Conservation (phyloP, 2,888 invertebrate species). For the Lepetodrilus schrolli region DNA sequence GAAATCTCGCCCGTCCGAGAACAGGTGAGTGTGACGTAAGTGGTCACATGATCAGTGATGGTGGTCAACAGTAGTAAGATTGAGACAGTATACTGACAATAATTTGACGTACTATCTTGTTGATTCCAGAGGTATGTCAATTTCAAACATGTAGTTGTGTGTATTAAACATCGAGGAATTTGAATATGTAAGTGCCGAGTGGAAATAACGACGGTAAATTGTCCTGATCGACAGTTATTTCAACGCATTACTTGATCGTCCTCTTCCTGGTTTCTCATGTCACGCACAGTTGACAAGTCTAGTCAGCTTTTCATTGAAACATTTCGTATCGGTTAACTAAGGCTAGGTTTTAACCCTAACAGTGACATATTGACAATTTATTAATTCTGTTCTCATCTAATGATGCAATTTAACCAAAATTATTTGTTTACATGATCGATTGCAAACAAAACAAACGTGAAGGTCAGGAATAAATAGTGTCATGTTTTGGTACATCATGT, state of each 20-base stretch:
- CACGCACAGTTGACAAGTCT: not conserved
- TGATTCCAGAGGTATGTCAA: constrained; percentile 5
- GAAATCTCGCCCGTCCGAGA: constrained; percentile 6
- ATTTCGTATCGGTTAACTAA: too few species aligned
- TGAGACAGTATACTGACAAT: constrained; percentile 28
- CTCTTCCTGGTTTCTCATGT: constrained; percentile 8
- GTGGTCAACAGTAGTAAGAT: constrained; percentile 39
- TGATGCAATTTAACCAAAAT: not conserved
- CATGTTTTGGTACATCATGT: too few species aligned
- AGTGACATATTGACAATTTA: too few species aligned
- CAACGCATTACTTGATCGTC: not conserved
- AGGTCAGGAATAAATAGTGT: constrained; percentile 19
- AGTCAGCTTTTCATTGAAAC: not conserved
- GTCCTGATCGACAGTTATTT: not conserved
- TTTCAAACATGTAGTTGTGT: not conserved
- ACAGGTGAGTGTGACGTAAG: constrained; percentile 41
- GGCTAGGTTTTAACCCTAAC: too few species aligned
- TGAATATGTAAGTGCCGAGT: not conserved
- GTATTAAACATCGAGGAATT: not conserved
- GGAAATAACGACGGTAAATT: not conserved
- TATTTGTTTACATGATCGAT: not conserved
- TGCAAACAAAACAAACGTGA: not conserved
- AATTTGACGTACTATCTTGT: constrained; percentile 5
- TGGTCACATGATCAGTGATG: constrained; percentile 48
- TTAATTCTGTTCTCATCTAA: not conserved